phyloP scores from a whole-genome alignment of 1,140 invertebrate genomes.

The Tetramorium parvispinum region DNA sequence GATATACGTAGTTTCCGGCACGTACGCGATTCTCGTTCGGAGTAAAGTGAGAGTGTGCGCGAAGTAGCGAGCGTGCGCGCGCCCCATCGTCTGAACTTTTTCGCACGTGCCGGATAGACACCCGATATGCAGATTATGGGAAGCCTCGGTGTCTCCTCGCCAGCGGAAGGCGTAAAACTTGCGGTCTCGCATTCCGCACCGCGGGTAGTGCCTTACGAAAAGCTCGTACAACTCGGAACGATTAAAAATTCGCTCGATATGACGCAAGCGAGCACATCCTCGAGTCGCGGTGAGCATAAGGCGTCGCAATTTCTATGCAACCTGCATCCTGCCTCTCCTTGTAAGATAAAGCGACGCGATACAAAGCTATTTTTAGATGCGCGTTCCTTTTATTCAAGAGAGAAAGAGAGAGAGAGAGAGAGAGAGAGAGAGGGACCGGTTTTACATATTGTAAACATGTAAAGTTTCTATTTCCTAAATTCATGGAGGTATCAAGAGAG shows the following conservation, averaged over 20 bases:
- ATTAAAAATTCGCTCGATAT: conserved; percentile 29
- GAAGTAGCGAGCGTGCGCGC: conserved; percentile 24
- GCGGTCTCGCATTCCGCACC: conserved; percentile 14
- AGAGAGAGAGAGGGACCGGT: neutral
- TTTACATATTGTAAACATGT: neutral
- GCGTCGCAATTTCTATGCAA: conserved; percentile 15
- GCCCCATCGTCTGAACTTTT: conserved; percentile 42
- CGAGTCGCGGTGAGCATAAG: neutral
- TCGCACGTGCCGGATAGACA: conserved; percentile 63
- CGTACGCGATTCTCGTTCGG: conserved; percentile 12
- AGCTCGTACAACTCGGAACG: neutral
- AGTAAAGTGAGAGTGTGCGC: conserved; percentile 16
- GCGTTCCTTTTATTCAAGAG: neutral
- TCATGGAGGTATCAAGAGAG: neutral
- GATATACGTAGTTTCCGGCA: conserved; percentile 69
- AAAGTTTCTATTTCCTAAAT: neutral
- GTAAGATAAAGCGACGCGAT: conserved; percentile 10
- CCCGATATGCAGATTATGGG: conserved; percentile 64
- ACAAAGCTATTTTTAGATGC: neutral
- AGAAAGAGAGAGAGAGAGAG: neutral
- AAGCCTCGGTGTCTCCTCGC: conserved; percentile 40
- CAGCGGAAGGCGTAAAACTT: conserved; percentile 21
- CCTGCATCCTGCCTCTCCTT: neutral
- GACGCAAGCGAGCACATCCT: neutral
- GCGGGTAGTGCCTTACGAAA: neutral